Conservation (phyloP, 2,797 vertebrate genomes). For the Lagodon rhomboides region DNA sequence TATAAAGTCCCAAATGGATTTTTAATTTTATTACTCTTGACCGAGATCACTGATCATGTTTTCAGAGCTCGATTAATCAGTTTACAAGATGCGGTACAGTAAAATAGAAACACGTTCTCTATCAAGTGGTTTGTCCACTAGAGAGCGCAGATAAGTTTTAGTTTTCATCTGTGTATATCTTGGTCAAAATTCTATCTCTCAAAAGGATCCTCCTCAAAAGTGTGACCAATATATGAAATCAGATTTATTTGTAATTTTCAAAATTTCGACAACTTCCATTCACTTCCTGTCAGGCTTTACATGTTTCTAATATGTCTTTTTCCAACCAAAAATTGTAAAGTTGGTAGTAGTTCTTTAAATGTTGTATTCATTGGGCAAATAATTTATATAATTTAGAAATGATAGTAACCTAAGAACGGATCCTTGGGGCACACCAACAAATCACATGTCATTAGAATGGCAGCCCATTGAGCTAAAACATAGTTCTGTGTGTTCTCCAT, state of each 20-base stretch:
- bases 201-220: background rate
- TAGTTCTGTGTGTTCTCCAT: background rate
- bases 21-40: background rate
- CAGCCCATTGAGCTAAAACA: background rate
- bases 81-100: background rate
- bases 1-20: background rate
- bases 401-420: conserved; percentile 1
- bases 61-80: background rate
- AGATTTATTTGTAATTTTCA: background rate
- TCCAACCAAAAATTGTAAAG: background rate
- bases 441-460: background rate
- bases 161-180: background rate
- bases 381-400: background rate
- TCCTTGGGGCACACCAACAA: conserved; percentile 11
- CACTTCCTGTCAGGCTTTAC: background rate
- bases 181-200: background rate
- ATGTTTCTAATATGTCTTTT: background rate
- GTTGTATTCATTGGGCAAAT: background rate
- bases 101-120: background rate
- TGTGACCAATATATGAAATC: background rate
- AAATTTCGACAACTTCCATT: too few relatives aligned
- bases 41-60: background rate
- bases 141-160: background rate
- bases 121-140: background rate
- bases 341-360: too few relatives aligned